Percentiles rank a stretch among this genome's conserved stretches.
Evolutionary conservation across 2,888 invertebrate species (phyloP).

Genomic region (Electrophaes corylata): DNA sequence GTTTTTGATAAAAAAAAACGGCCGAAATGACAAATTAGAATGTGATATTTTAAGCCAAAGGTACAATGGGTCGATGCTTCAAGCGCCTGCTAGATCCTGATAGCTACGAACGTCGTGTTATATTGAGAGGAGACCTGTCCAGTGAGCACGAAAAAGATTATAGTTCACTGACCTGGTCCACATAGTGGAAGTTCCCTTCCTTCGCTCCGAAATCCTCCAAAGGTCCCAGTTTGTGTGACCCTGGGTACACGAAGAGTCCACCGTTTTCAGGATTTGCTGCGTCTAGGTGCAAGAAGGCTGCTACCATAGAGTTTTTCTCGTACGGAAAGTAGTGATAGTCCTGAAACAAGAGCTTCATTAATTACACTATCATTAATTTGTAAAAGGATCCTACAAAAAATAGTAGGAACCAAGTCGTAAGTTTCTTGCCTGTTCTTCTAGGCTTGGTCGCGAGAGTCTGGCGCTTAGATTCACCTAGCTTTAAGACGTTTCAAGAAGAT

Average conservation of each 20-base stretch:
- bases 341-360: conserved; percentile 47
- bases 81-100: too few relatives aligned
- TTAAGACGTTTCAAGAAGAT: too few relatives aligned
- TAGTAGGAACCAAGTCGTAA: too few relatives aligned
- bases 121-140: background rate
- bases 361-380: too few relatives aligned
- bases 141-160: background rate
- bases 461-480: too few relatives aligned
- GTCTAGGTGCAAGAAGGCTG: conserved; percentile 84
- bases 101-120: background rate
- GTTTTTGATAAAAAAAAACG: too few relatives aligned
- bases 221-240: conserved; percentile 84
- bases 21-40: too few relatives aligned
- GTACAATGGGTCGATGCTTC: too few relatives aligned
- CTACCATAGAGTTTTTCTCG: conserved; percentile 83
- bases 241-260: conserved; percentile 84
- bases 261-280: conserved; percentile 84
- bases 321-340: conserved; percentile 86
- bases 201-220: conserved; percentile 75
- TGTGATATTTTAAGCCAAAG: too few relatives aligned
- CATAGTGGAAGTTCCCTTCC: conserved; percentile 75
- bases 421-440: too few relatives aligned
- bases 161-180: conserved; percentile 65
- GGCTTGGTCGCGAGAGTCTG: too few relatives aligned
- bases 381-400: too few relatives aligned